Conservation (phyloP, 1,140 invertebrate genomes). For the Berghia stephanieae region DNA sequence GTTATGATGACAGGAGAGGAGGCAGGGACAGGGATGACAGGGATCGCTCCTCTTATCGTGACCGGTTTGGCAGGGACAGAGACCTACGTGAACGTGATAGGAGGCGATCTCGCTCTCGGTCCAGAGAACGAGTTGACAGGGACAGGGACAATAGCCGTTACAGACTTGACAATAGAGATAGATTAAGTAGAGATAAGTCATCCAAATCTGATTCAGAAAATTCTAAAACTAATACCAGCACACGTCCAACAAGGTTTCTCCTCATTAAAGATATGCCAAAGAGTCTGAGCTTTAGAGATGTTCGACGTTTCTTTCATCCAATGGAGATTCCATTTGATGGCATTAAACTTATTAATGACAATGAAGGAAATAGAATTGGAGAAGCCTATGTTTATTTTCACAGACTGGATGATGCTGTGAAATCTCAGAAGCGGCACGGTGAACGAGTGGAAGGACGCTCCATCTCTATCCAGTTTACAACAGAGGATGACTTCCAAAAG, state of each 20-base stretch:
- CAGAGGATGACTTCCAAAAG: constrained; percentile 54
- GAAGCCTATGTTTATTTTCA: constrained; percentile 83
- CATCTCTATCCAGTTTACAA: constrained; percentile 52
- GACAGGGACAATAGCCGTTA: no score
- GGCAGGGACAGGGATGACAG: constrained; percentile 34
- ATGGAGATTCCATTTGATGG: constrained; percentile 83
- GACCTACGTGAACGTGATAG: no score
- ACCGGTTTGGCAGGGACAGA: constrained; percentile 23
- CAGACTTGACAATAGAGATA: constrained; percentile 21
- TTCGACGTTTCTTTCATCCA: constrained; percentile 82
- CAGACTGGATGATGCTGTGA: constrained; percentile 72
- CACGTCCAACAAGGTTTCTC: constrained; percentile 27
- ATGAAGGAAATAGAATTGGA: constrained; percentile 80
- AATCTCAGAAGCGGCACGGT: constrained; percentile 74
- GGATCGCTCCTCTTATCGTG: constrained; percentile 27
- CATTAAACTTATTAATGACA: constrained; percentile 85
- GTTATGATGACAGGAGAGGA: constrained; percentile 27
- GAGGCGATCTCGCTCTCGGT: no score
- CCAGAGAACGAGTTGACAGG: no score
- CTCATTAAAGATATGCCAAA: constrained; percentile 50
- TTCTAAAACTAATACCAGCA: no score
- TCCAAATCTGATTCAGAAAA: constrained; percentile 13
- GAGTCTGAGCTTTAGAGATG: constrained; percentile 70
- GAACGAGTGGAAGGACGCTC: constrained; percentile 50
- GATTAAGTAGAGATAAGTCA: constrained; percentile 17